Evolutionary conservation across 2,113 vertebrate genomes (phyloP).

Genomic region (Felis chaus): DNA sequence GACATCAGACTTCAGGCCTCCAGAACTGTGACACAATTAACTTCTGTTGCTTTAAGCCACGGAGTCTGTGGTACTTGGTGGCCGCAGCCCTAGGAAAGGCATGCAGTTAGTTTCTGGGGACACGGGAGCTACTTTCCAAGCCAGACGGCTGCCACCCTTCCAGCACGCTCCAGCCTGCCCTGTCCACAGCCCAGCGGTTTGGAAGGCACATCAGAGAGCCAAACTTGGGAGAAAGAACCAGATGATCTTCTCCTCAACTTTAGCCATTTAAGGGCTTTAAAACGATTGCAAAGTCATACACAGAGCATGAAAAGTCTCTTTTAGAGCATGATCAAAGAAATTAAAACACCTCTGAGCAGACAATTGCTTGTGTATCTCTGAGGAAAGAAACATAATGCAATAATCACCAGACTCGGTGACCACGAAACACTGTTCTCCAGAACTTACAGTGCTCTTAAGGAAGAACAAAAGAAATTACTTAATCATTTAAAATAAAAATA

Average conservation of each 20-base stretch:
- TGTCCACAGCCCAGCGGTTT: neutral
- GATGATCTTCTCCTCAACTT: neutral
- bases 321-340: neutral
- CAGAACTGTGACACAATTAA: neutral
- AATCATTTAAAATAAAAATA: neutral
- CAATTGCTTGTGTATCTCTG: neutral
- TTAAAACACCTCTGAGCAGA: neutral
- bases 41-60: neutral
- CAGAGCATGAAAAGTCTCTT: neutral
- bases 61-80: neutral
- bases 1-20: no score
- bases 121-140: neutral
- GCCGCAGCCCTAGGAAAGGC: neutral
- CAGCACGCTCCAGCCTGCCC: rapidly evolving
- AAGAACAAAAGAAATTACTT: neutral
- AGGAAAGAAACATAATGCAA: neutral
- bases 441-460: neutral
- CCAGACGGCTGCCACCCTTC: neutral
- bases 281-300: neutral
- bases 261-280: neutral
- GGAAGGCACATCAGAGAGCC: neutral
- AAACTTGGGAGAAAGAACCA: neutral
- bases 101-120: neutral
- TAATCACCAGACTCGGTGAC: neutral
- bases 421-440: neutral